phyloP scores from a whole-genome alignment of 2,888 invertebrate species.

The Germaria angustata region DNA sequence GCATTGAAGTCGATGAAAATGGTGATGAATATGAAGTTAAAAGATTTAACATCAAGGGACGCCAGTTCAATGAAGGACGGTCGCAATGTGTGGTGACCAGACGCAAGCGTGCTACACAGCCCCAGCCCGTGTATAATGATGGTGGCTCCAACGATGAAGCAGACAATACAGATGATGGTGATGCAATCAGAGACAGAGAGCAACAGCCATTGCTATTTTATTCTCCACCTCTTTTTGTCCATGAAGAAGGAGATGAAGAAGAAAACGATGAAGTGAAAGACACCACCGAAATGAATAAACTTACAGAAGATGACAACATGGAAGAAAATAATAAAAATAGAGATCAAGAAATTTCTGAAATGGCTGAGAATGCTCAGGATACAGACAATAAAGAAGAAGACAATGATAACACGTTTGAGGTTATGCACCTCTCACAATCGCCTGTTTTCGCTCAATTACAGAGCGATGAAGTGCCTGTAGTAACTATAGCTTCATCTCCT shows the following conservation, averaged over 20 bases:
- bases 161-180: conserved; percentile 30
- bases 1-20: conserved; percentile 74
- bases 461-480: conserved; percentile 50
- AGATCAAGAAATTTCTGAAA: not conserved
- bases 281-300: not conserved
- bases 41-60: conserved; percentile 74
- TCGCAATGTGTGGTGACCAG: conserved; percentile 74
- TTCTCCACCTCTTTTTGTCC: not conserved
- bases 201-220: not conserved
- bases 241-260: not conserved
- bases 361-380: not conserved
- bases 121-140: conserved; percentile 37
- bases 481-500: conserved; percentile 52
- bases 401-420: not conserved
- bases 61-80: conserved; percentile 72
- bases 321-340: not conserved
- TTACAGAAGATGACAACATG: not conserved
- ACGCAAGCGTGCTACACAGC: conserved; percentile 71
- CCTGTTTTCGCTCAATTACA: conserved; percentile 38
- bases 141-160: conserved; percentile 21
- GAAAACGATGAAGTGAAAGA: not conserved
- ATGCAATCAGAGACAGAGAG: not conserved
- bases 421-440: conserved; percentile 26
- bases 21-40: conserved; percentile 76
- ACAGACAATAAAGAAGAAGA: not conserved